Percentiles rank a stretch among this genome's conserved stretches.
phyloP scores from a whole-genome alignment of 2,113 vertebrate genomes.

The Pomatorhinus ruficollis region DNA sequence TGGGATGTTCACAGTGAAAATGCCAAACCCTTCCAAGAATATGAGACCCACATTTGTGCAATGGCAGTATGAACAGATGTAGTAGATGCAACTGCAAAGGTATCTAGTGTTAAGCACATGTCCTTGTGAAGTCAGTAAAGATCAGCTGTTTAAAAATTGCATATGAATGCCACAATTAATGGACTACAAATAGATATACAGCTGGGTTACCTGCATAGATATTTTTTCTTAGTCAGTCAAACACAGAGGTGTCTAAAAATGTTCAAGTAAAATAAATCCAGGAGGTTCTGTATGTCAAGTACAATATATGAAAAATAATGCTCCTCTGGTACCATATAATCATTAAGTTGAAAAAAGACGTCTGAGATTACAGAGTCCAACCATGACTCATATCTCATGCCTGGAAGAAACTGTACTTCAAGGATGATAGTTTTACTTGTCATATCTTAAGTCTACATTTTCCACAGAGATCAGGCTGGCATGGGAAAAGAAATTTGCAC shows the following conservation, averaged over 20 bases:
- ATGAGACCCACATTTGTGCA: not conserved
- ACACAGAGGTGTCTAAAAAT: not conserved
- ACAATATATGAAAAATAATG: not conserved
- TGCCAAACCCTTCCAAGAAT: not conserved
- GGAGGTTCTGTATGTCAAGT: not conserved
- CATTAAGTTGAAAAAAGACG: not conserved
- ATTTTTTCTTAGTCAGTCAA: not conserved
- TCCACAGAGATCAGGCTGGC: not conserved
- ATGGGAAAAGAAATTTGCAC: not conserved
- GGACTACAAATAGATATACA: not conserved
- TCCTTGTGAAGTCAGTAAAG: not conserved
- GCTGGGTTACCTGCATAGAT: not conserved
- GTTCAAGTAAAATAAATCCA: not conserved
- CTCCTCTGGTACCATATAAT: not conserved
- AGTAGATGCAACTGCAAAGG: not conserved
- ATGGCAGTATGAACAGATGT: not conserved
- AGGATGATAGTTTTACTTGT: not conserved
- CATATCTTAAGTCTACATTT: not conserved
- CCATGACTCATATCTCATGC: not conserved
- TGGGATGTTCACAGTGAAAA: not conserved
- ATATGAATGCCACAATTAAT: not conserved
- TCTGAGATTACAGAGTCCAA: not conserved
- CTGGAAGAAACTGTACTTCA: not conserved
- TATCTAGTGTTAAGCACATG: not conserved
- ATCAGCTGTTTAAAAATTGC: not conserved